A percentile compares a stretch with the other conserved stretches of the same genome.
Conservation (phyloP, 2,113 vertebrate genomes). For the Gobio gobio region DNA sequence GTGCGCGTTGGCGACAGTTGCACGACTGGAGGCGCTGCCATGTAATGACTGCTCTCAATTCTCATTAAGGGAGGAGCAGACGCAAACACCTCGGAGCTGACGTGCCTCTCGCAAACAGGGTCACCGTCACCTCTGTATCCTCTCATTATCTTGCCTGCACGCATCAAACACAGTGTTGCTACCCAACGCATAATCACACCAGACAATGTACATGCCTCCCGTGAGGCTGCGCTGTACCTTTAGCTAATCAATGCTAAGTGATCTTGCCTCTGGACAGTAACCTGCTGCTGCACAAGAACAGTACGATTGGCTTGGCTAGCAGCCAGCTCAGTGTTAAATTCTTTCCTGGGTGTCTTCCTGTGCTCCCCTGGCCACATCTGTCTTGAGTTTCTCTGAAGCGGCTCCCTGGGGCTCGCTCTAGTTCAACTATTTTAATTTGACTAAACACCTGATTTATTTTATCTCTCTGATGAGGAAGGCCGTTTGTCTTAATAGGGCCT, state of each 20-base stretch:
- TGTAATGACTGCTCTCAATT: constrained; percentile 55
- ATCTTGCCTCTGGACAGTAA: constrained; percentile 77
- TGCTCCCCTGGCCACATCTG: constrained; percentile 94
- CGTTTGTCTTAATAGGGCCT: constrained; percentile 99
- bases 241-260: constrained; percentile 82
- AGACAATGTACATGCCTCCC: constrained; percentile 28
- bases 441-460: constrained; percentile 99
- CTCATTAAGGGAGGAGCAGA: constrained; percentile 49
- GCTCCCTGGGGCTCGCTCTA: constrained; percentile 95
- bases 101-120: constrained; percentile 22
- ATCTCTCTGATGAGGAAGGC: constrained; percentile 98
- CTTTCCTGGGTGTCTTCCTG: constrained; percentile 88
- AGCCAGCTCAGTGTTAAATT: constrained; percentile 73
- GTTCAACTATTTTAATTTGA: constrained; percentile 99
- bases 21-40: constrained; percentile 1
- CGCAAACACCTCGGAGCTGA: constrained; percentile 50
- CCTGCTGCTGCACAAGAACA: constrained; percentile 72
- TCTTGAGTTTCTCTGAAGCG: constrained; percentile 92
- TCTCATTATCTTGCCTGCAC: constrained; percentile 41
- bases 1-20: constrained; percentile 18
- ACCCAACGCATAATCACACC: constrained; percentile 38
- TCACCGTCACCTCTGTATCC: constrained; percentile 48
- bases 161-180: constrained; percentile 38
- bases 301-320: constrained; percentile 67
- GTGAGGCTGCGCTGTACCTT: constrained; percentile 64